Base-by-base conservation (phyloP, 2,113 vertebrate species). In the Gobius niger region DNA sequence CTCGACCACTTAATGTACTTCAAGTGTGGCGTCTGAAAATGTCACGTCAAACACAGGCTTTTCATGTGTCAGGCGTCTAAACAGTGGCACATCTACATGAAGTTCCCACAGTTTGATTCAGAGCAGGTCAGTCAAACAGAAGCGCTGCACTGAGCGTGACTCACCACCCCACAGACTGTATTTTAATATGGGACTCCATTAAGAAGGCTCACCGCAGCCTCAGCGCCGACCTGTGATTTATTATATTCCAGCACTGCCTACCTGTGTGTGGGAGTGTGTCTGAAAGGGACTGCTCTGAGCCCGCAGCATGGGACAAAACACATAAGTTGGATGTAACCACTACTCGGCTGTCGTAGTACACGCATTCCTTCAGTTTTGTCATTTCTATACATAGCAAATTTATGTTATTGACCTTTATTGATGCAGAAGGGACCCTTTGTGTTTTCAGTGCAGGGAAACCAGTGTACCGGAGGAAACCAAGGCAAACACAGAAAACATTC, bases 161-260 rank as follows among this genome's bases (percentile, higher is more conserved):
- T 79, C 73, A 75, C 16, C 65, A 70, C 6, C 19, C 73, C 51
- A 80, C 56, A 44, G 41, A 72, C 54, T 50, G 53, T 5, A 18
- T 52, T 73, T 75, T 46, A 60, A 65, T 24, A 71, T 47, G 68
- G 61, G 42, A 66, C 53, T 42, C 72, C 44, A 78, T 82, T 77
- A 75, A 76, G 81, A 78, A 42, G 62, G 47, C 9, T 44, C 68
- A 71, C 63, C 70, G 10, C 64, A 49, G 52, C 40, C 47, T 51
- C 63, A 54, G 54, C 62, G 59, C 42, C 24, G 9, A 14, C 19
- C 14, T 19, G 0, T 53, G 47, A 61, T 69, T 41, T 44, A 62
- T 49, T 44, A 44, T 12, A 18, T 24, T 44, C 42, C 24, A 57
- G 60, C 24, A 46, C 40, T 62, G 41, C 42, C 44, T 54, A 67